Evolutionary conservation across 2,888 invertebrate species (phyloP).

Genomic region (Microctonus hyperodae): DNA sequence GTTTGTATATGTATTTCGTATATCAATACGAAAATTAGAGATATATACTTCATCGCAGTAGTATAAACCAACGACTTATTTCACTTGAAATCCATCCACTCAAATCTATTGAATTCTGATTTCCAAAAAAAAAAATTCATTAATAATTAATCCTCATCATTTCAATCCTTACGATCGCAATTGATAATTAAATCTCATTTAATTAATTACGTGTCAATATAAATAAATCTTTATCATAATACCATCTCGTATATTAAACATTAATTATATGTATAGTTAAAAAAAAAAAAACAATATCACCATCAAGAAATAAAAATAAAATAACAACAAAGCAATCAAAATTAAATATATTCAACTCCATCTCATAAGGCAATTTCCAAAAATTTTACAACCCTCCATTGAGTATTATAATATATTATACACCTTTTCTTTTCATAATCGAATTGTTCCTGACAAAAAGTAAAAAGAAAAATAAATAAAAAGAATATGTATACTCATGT

Average conservation of each 20-base stretch:
- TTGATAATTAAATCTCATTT: too few relatives aligned
- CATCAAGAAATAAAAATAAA: background rate
- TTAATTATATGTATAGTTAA: too few relatives aligned
- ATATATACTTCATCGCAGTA: conserved; percentile 13
- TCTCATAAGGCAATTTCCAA: conserved; percentile 11
- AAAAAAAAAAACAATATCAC: too few relatives aligned
- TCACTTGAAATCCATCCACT: background rate
- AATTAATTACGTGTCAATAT: too few relatives aligned
- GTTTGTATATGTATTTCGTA: too few relatives aligned
- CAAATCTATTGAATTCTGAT: background rate
- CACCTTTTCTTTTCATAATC: background rate
- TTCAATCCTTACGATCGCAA: background rate
- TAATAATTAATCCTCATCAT: background rate
- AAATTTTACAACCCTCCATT: background rate
- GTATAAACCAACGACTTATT: conserved; percentile 9
- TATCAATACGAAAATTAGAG: conserved; percentile 9
- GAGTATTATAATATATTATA: too few relatives aligned
- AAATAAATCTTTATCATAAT: too few relatives aligned
- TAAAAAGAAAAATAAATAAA: background rate
- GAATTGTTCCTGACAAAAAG: conserved; percentile 12
- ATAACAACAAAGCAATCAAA: background rate
- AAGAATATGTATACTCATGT: too few relatives aligned
- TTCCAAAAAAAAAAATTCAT: background rate
- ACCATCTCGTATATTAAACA: too few relatives aligned
- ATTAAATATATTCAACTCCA: conserved; percentile 22